Evolutionary conservation across 1,140 invertebrate species (phyloP), one percentile per base, ranked within the genome.

Genomic region (Campoletis sonorensis): DNA sequence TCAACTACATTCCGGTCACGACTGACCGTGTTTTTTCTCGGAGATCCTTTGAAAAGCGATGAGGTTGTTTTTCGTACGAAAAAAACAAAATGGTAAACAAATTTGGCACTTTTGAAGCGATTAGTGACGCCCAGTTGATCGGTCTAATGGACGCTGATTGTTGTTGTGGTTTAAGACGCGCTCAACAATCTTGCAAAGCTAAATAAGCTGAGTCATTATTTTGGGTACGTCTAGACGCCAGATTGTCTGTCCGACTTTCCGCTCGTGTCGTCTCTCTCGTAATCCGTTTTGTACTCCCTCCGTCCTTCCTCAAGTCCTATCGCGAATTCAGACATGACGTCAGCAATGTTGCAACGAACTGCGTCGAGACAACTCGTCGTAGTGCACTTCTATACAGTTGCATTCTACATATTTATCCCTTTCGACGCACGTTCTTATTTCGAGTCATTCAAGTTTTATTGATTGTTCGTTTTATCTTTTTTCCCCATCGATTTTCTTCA

Each of bases 191-290:
- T 70, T 16, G 67, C 67, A 30, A 70, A 70, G 67, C 67, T 70
- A 70, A 21, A 70, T 33, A 70, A 70, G 87, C 84, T 84, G 85
- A 86, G 86, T 91, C 88, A 90, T 90, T 90, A 90, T 90, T 91
- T 91, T 87, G 86, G 86, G 67, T 89, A 88, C 87, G 90, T 91
- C 90, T 91, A 91, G 90, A 91, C 90, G 90, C 89, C 89, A 89
- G 88, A 90, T 90, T 91, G 90, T 91, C 90, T 91, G 88, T 90
- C 84, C 86, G 86, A 86, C 87, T 88, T 87, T 76, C n/a, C 73
- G 54, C 51, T 51, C 37, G 73, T 76, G 51, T 61, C 49, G 61
- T 54, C 40, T 76, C 45, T 30, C 73, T 27, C 45, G 26, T 58
- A 58, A 58, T 61, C 51, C 73, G 26, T 76, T 76, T 76, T 61